A percentile compares a stretch with the other conserved stretches of the same genome.
Evolutionary conservation across 2,888 invertebrate species (phyloP).

Genomic region (Drosophila borealis): DNA sequence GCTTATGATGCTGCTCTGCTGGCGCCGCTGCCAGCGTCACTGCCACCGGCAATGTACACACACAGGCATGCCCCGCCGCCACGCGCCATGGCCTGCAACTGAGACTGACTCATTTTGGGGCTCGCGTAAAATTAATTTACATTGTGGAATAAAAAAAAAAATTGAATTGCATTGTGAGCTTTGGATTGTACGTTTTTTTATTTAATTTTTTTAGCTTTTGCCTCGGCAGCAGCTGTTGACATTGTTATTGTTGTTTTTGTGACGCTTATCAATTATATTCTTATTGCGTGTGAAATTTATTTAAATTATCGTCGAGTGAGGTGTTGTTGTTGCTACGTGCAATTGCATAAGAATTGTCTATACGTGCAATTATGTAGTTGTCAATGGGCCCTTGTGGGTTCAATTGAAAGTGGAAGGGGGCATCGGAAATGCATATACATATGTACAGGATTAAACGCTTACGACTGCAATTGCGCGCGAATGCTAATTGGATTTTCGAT

Average conservation of each 20-base stretch:
- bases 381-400: conserved; percentile 18
- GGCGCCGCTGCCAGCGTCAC: conserved; percentile 34
- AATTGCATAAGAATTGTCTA: conserved; percentile 70
- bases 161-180: conserved; percentile 36
- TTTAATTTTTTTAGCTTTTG: conserved; percentile 1
- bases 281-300: conserved; percentile 57
- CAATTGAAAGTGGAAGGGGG: neutral
- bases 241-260: conserved; percentile 38
- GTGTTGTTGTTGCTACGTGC: conserved; percentile 18
- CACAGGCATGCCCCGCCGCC: conserved; percentile 60
- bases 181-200: conserved; percentile 30
- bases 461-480: conserved; percentile 43
- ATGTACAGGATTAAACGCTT: conserved; percentile 39
- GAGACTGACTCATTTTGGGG: conserved; percentile 69
- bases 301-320: conserved; percentile 51
- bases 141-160: conserved; percentile 47
- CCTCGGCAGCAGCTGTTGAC: conserved; percentile 13
- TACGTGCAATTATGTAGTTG: conserved; percentile 28
- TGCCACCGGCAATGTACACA: conserved; percentile 47
- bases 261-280: conserved; percentile 71
- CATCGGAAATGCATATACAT: neutral
- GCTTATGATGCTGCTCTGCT: conserved; percentile 32
- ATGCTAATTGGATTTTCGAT: conserved; percentile 63
- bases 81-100: conserved; percentile 54
- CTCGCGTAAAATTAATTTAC: conserved; percentile 47